These are phyloP conservation scores for Macrostomum lignano DNA, from an alignment of 1,140 invertebrate genomes.

Conservation along the genomic window DNA sequence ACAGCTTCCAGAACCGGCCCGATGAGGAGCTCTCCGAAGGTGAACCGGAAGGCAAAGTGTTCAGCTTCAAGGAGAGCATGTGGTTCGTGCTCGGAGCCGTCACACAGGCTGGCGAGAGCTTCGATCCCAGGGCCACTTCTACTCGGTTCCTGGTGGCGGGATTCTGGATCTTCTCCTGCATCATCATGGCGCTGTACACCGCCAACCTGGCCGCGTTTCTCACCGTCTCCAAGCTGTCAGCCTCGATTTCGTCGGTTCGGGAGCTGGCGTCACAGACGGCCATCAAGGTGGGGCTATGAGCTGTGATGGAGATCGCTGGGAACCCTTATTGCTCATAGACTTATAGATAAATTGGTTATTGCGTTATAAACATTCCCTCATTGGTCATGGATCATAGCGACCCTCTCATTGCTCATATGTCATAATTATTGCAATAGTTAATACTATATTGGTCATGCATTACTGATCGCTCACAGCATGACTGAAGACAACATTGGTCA, in stretches of 20 bases:
- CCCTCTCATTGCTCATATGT: too few species aligned
- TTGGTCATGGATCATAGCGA: too few species aligned
- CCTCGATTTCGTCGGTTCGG: conserved; percentile 36
- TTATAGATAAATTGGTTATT: too few species aligned
- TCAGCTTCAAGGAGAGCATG: background rate
- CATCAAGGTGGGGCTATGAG: conserved; percentile 14
- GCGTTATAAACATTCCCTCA: too few species aligned
- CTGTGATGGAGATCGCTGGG: conserved; percentile 1
- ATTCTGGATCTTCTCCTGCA: conserved; percentile 91
- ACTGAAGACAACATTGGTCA: too few species aligned
- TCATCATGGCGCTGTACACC: conserved; percentile 89
- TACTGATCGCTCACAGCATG: too few species aligned
- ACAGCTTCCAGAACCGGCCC: conserved; percentile 36
- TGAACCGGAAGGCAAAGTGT: conserved; percentile 9
- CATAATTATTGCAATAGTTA: too few species aligned
- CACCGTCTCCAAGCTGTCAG: conserved; percentile 41
- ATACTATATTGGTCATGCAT: too few species aligned
- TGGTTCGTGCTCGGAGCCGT: conserved; percentile 1
- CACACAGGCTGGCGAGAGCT: conserved; percentile 1
- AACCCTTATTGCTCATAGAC: too few species aligned
- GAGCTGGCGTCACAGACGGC: conserved; percentile 53
- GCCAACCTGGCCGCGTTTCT: conserved; percentile 77
- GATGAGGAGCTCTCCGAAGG: conserved; percentile 44
- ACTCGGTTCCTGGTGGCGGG: conserved; percentile 67
- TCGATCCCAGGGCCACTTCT: conserved; percentile 44